A percentile compares a stretch with the other conserved stretches of the same genome.
Conservation (phyloP, 2,888 invertebrate genomes). For the Mimachlamys varia region DNA sequence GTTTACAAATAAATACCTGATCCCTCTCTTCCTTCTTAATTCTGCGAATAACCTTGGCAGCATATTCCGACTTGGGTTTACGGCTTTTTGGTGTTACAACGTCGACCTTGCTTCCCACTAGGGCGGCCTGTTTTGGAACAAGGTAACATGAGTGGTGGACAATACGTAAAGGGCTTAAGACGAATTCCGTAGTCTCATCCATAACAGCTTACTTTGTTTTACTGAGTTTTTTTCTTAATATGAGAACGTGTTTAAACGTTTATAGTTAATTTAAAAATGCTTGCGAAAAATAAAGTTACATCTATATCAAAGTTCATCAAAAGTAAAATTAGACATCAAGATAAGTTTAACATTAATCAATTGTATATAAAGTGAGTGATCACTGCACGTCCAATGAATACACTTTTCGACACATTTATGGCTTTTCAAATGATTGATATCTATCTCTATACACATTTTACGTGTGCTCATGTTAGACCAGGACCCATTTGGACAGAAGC, state of each 20-base stretch:
- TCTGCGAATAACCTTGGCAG: constrained; percentile 58
- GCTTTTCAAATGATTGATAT: too few species aligned
- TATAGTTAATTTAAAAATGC: not conserved
- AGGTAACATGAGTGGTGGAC: constrained; percentile 29
- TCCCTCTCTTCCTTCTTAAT: constrained; percentile 40
- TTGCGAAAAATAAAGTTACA: too few species aligned
- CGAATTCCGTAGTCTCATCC: constrained; percentile 31
- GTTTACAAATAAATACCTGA: not conserved
- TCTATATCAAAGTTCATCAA: too few species aligned
- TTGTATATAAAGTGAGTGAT: not conserved
- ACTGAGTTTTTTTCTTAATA: not conserved
- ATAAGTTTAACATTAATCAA: not conserved
- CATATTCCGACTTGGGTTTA: constrained; percentile 70
- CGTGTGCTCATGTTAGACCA: too few species aligned
- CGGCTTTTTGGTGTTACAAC: constrained; percentile 61
- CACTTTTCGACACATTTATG: not conserved
- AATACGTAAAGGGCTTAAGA: not conserved
- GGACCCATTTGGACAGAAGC: too few species aligned
- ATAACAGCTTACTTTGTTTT: not conserved
- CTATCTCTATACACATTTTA: too few species aligned
- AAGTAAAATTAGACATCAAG: too few species aligned
- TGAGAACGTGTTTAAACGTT: not conserved
- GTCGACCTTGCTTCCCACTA: constrained; percentile 75
- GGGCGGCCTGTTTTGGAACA: constrained; percentile 69
- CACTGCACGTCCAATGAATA: not conserved